Evolutionary conservation across 2,888 invertebrate species (phyloP).

Genomic region (Petrolisthes cinctipes): DNA sequence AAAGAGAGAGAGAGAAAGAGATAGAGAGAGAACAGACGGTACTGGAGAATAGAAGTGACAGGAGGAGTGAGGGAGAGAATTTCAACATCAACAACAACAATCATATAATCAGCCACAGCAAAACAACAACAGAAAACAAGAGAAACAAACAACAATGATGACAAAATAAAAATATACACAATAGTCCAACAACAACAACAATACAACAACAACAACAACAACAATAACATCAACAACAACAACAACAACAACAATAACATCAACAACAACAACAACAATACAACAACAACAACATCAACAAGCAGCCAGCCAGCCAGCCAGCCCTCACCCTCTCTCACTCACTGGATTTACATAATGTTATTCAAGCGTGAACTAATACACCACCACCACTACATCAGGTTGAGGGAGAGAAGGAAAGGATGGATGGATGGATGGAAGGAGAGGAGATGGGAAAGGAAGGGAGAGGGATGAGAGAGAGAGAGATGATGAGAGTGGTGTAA

Average conservation of each 20-base stretch:
- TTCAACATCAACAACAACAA: neutral
- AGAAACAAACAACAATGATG: neutral
- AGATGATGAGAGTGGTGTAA: neutral
- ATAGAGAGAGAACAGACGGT: neutral
- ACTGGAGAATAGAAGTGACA: neutral
- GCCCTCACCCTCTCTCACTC: too few species aligned
- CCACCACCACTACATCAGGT: neutral
- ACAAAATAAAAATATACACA: neutral
- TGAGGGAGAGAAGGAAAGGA: neutral
- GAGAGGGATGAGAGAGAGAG: neutral
- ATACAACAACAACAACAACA: neutral
- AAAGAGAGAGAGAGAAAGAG: neutral
- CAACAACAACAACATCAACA: neutral
- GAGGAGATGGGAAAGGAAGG: neutral
- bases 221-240: neutral
- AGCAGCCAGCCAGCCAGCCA: neutral
- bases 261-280: neutral
- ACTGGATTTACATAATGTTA: neutral
- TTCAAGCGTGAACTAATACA: neutral
- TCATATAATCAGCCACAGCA: neutral
- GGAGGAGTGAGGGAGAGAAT: constrained; percentile 1
- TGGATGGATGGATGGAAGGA: neutral
- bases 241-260: neutral
- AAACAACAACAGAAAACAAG: neutral
- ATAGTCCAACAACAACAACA: neutral